Evolutionary conservation across 2,113 vertebrate genomes (phyloP), one percentile per base, ranked within the genome.

Genomic region (Pitta sordida): DNA sequence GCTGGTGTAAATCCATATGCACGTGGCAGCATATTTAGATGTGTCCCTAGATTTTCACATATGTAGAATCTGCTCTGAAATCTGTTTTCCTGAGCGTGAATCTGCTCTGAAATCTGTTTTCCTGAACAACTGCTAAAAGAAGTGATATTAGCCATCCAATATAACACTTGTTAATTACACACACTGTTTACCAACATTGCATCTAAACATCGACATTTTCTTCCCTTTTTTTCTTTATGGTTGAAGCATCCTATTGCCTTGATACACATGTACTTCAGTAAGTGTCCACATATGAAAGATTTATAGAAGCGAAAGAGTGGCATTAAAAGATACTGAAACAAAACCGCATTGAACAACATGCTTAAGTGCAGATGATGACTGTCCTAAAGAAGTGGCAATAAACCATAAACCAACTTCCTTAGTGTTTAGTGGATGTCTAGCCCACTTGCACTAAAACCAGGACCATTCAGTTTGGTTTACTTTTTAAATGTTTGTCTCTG

Each of bases 31-130:
- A 30, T 39, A 93, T 88, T 91, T 91, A 88, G 48, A 91, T 63
- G 52, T 30, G 20, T 49, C 56, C 95, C 78, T 49, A 87, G 65
- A 89, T 68, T 85, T 94, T 84, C 81, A 82, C 78, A 87, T 49
- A 56, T 79, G 68, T 48, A 90, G 62, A 94, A 87, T 76, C 70
- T 87, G 84, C 74, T 91, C 84, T 27, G 68, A 94, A 96, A 92
- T 95, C 89, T 96, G 93, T 86, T 94, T 83, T 91, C 62, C 32
- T 60, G 74, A 87, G 9, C 9, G 46, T 32, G 34, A 82, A 83
- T 92, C 83, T 95, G 93, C 67, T 93, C 70, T 68, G 74, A 96
- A 95, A 95, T 94, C 91, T 95, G 94, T 87, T 95, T 70, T 82
- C 70, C 49, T 69, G 78, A 90, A 79, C 74, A 93, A 96, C 91